These are phyloP conservation scores for Nestor notabilis DNA, from an alignment of 2,113 vertebrate species.

Conservation along the genomic window DNA sequence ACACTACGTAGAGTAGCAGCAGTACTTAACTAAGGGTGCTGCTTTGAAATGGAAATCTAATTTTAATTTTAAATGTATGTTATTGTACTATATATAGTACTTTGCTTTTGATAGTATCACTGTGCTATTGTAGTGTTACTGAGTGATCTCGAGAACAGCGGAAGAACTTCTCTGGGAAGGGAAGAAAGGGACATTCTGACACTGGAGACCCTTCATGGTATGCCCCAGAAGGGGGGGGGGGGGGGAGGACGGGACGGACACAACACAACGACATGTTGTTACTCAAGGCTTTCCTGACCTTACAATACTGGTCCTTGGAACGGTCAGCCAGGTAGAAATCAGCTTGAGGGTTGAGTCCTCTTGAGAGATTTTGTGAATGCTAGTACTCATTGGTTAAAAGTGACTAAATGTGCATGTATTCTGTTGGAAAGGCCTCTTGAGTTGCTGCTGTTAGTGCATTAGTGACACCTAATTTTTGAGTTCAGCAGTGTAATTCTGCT, in stretches of 20 bases:
- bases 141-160: neutral
- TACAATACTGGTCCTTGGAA: neutral
- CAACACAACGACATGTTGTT: fast-evolving
- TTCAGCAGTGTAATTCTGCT: neutral
- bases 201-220: fast-evolving
- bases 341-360: neutral
- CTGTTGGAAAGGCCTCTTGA: neutral
- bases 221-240: neutral
- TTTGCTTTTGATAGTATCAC: neutral
- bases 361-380: neutral
- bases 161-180: neutral
- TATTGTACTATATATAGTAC: neutral
- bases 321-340: neutral
- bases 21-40: neutral
- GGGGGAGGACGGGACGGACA: too few species aligned
- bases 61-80: neutral
- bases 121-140: neutral
- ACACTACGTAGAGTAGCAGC: neutral
- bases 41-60: neutral
- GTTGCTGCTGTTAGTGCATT: neutral
- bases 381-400: neutral
- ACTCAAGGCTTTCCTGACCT: neutral
- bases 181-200: neutral
- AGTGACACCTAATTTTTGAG: neutral
- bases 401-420: neutral